A percentile compares a stretch with the other conserved stretches of the same genome.
These are phyloP conservation scores for Drosophila multiciliata DNA, from an alignment of 2,888 invertebrate genomes.

Conservation along the genomic window DNA sequence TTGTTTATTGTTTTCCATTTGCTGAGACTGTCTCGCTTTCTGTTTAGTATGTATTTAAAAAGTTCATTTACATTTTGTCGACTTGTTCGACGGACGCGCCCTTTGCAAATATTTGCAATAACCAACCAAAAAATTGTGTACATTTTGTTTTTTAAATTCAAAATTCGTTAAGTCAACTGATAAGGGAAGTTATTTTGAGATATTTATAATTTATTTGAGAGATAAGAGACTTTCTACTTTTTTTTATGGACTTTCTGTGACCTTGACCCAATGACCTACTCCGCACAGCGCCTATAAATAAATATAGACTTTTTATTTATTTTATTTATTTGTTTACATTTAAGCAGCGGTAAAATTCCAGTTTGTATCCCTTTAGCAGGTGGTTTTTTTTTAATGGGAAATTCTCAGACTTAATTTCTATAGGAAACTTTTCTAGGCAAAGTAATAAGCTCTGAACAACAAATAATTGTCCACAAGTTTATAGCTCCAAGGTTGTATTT, in stretches of 20 bases:
- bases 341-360: not conserved
- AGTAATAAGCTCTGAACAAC: conserved; percentile 2
- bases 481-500: conserved; percentile 63
- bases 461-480: conserved; percentile 8
- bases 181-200: conserved; percentile 3
- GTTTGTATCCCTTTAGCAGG: not conserved
- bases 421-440: conserved; percentile 31
- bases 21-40: conserved; percentile 39
- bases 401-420: conserved; percentile 3
- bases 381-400: conserved; percentile 4
- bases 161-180: conserved; percentile 7
- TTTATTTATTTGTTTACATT: conserved; percentile 13
- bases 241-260: conserved; percentile 27
- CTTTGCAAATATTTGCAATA: conserved; percentile 30
- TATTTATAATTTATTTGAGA: not conserved
- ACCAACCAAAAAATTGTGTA: not conserved
- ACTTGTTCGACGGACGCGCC: conserved; percentile 23
- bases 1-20: conserved; percentile 44
- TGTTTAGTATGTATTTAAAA: conserved; percentile 48
- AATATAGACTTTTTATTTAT: not conserved
- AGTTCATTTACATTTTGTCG: conserved; percentile 51
- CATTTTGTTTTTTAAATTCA: not conserved
- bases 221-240: conserved; percentile 13
- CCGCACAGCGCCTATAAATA: not conserved
- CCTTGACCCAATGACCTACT: conserved; percentile 53